Conservation (phyloP, 1,140 invertebrate species). For the Cyclina sinensis region DNA sequence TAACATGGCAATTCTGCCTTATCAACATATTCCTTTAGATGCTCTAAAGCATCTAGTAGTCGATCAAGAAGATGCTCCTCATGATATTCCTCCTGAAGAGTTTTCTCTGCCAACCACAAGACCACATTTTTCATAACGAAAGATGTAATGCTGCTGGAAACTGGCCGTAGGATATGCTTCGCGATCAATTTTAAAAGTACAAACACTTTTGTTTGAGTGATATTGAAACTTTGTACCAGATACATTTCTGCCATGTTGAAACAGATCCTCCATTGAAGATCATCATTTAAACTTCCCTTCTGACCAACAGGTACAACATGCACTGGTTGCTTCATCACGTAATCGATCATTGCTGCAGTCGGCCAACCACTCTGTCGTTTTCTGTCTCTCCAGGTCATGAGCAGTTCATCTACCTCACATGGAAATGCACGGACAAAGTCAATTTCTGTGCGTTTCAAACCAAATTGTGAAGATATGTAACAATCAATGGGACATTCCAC, state of each 20-base stretch:
- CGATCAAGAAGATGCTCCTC: background rate
- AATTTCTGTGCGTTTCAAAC: background rate
- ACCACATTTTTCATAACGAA: slow-evolving; percentile 42
- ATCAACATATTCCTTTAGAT: background rate
- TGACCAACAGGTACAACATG: slow-evolving; percentile 32
- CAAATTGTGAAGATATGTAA: background rate
- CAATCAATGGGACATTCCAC: background rate
- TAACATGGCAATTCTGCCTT: background rate
- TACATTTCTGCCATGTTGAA: slow-evolving; percentile 21
- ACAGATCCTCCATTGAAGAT: slow-evolving; percentile 41
- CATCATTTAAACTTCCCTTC: background rate
- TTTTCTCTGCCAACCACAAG: slow-evolving; percentile 34
- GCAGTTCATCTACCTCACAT: background rate
- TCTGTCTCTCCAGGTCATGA: slow-evolving; percentile 9
- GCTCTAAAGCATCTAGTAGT: background rate
- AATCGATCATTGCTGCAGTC: background rate
- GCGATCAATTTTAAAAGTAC: slow-evolving; percentile 44
- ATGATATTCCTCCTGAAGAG: background rate
- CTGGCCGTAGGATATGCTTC: background rate
- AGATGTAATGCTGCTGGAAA: background rate
- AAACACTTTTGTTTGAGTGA: slow-evolving; percentile 37
- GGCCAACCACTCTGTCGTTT: background rate
- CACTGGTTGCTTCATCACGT: background rate
- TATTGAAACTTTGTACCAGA: slow-evolving; percentile 28
- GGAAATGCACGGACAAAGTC: background rate